Conservation (phyloP, 2,113 vertebrate genomes). For the Grallaria varia region DNA sequence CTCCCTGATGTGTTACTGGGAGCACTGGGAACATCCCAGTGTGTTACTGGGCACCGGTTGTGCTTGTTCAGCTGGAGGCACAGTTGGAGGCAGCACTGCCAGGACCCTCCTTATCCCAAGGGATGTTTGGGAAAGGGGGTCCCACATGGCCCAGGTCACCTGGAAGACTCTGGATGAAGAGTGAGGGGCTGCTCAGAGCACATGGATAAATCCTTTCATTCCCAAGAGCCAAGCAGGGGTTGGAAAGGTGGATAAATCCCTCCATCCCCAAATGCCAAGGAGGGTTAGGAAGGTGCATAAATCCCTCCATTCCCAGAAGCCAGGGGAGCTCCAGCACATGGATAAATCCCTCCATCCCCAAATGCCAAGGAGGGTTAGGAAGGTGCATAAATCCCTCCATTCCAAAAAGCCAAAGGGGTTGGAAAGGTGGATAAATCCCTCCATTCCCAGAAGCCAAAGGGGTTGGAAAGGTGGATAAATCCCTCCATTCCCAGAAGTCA, state of each 20-base stretch:
- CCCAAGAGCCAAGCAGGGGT: background rate
- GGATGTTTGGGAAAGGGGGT: background rate
- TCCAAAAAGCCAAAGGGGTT: background rate
- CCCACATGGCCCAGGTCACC: background rate
- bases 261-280: background rate
- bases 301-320: background rate
- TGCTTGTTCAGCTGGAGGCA: background rate
- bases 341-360: no score
- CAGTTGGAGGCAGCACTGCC: background rate
- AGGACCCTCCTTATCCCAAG: background rate
- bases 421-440: background rate
- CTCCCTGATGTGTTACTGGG: no score
- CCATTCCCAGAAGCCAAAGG: background rate
- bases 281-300: background rate
- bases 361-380: background rate
- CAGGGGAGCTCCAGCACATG: no score
- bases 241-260: background rate
- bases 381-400: background rate
- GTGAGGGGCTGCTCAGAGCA: background rate
- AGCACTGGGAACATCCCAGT: background rate
- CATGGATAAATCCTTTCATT: background rate
- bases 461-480: background rate
- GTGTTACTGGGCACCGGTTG: background rate
- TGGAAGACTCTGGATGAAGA: background rate
- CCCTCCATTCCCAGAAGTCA: background rate